phyloP scores from a whole-genome alignment of 2,113 vertebrate genomes.

The Xenopus laevis region DNA sequence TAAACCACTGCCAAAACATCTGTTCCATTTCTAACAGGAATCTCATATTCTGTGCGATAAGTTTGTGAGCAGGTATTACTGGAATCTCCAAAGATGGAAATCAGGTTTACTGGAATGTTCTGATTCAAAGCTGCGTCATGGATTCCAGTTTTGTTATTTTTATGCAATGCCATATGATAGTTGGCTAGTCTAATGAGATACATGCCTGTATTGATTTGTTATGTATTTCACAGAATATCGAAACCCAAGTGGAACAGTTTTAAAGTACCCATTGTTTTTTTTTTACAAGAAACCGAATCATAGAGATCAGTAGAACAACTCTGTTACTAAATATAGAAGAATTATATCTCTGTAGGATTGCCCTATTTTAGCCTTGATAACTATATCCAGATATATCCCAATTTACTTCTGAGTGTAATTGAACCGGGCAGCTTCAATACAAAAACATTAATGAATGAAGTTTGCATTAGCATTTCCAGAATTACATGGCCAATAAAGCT shows the following conservation, averaged over 20 bases:
- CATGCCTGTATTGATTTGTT: conserved; percentile 1
- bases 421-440: neutral
- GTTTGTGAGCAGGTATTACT: conserved; percentile 28
- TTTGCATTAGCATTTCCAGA: neutral
- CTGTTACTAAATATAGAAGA: too few relatives aligned
- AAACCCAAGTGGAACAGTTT: too few relatives aligned
- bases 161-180: neutral
- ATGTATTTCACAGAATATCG: neutral
- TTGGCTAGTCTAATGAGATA: neutral
- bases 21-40: conserved; percentile 29
- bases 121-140: conserved; percentile 8
- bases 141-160: neutral
- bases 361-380: too few relatives aligned
- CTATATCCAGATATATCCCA: too few relatives aligned
- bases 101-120: conserved; percentile 22
- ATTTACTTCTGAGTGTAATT: neutral
- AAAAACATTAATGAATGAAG: neutral
- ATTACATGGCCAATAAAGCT: neutral
- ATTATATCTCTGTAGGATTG: too few relatives aligned
- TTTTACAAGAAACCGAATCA: too few relatives aligned
- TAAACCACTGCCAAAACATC: conserved; percentile 21
- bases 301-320: too few relatives aligned
- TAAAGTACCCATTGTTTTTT: too few relatives aligned
- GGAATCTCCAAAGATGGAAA: conserved; percentile 7
- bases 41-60: neutral